Evolutionary conservation across 2,888 invertebrate genomes (phyloP).

Genomic region (Coelogynopora nodosa): DNA sequence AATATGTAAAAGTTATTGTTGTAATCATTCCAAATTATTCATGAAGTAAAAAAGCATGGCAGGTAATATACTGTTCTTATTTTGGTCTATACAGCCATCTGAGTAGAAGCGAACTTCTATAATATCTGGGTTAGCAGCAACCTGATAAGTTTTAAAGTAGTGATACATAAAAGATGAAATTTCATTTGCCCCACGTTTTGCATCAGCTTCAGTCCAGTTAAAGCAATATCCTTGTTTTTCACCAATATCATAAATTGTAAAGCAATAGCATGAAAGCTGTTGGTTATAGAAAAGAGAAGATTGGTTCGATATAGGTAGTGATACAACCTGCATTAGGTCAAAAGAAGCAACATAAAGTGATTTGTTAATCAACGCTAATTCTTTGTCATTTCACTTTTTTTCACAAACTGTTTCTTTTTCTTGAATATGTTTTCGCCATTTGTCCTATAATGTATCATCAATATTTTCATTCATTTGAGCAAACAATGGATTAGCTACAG

Average conservation of each 20-base stretch:
- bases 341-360: not conserved
- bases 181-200: not conserved
- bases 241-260: not conserved
- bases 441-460: not conserved
- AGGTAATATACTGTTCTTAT: not conserved
- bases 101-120: not conserved
- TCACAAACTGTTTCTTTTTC: not conserved
- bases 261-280: not conserved
- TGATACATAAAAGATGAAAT: not conserved
- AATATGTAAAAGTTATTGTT: not conserved
- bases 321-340: not conserved
- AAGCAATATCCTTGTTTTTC: not conserved
- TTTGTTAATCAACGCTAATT: not conserved
- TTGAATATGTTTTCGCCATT: not conserved
- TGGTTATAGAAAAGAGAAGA: not conserved
- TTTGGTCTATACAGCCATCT: not conserved
- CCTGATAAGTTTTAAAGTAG: not conserved
- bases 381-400: not conserved
- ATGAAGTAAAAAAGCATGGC: not conserved
- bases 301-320: not conserved
- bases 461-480: not conserved
- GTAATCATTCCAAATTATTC: not conserved
- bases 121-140: not conserved
- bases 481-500: not conserved
- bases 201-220: not conserved